phyloP scores from a whole-genome alignment of 92 coral and sea anemone species.

The Epizoanthus rinbou region DNA sequence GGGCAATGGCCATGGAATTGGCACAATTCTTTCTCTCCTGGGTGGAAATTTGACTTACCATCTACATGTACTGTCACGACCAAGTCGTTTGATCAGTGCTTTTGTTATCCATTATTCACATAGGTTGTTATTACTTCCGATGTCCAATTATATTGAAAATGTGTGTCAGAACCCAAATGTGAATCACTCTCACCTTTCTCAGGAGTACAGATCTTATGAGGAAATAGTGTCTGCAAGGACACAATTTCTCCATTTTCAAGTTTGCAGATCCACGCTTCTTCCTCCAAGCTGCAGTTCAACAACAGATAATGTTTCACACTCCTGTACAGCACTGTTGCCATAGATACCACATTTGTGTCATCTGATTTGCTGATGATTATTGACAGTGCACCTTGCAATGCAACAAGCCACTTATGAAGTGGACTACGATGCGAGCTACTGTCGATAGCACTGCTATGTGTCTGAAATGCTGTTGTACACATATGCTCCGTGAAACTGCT shows the following conservation, averaged over 20 bases:
- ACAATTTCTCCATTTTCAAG: constrained; percentile 19
- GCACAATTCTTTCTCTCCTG: too few species aligned
- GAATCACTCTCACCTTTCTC: constrained; percentile 6
- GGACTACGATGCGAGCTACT: constrained; percentile 45
- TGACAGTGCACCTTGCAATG: constrained; percentile 44
- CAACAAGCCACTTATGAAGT: constrained; percentile 73
- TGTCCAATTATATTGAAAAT: too few species aligned
- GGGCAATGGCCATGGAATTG: too few species aligned
- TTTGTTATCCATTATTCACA: too few species aligned
- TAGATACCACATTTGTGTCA: background rate
- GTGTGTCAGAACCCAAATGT: background rate
- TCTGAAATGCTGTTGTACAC: background rate
- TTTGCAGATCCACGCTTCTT: constrained; percentile 24
- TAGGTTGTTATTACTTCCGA: too few species aligned
- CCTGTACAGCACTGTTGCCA: background rate
- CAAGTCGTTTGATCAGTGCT: too few species aligned
- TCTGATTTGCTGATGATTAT: constrained; percentile 3
- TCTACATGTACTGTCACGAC: too few species aligned
- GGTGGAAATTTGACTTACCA: too few species aligned
- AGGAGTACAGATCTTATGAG: background rate
- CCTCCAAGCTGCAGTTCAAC: background rate
- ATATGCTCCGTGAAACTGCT: too few species aligned
- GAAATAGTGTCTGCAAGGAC: background rate
- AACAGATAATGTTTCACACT: background rate
- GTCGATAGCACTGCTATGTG: constrained; percentile 14